phyloP scores from a whole-genome alignment of 1,140 invertebrate species.

The Gyrodactylus salaris region DNA sequence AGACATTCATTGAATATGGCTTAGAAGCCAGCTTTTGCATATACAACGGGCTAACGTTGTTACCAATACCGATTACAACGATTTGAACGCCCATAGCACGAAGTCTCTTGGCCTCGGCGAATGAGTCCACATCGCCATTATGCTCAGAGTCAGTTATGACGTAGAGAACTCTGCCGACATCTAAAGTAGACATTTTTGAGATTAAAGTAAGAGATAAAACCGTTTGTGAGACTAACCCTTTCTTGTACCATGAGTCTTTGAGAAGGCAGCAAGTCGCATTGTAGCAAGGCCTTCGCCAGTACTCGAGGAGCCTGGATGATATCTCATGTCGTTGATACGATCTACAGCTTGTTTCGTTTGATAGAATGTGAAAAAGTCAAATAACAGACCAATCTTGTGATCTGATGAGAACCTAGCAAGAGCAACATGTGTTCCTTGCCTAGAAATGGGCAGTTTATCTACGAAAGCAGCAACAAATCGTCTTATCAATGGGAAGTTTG shows the following conservation, averaged over 20 bases:
- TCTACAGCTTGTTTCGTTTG: neutral
- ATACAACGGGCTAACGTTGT: neutral
- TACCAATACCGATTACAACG: neutral
- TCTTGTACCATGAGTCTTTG: neutral
- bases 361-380: neutral
- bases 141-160: neutral
- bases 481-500: neutral
- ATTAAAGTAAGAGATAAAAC: too few relatives aligned
- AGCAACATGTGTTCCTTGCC: neutral
- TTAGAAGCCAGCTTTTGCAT: neutral
- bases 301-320: slow-evolving; percentile 2
- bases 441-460: neutral
- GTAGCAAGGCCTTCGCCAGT: neutral
- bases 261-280: neutral
- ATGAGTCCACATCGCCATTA: neutral
- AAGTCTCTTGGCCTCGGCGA: neutral
- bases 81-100: neutral
- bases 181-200: too few relatives aligned
- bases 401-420: neutral
- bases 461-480: neutral
- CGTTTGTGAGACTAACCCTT: neutral
- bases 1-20: neutral
- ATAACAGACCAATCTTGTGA: neutral
- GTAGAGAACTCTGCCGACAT: neutral
- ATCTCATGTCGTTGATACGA: neutral